A percentile compares a stretch with the other conserved stretches of the same genome.
These are phyloP conservation scores for Laticauda colubrina DNA, from an alignment of 2,113 vertebrate genomes.

Conservation along the genomic window DNA sequence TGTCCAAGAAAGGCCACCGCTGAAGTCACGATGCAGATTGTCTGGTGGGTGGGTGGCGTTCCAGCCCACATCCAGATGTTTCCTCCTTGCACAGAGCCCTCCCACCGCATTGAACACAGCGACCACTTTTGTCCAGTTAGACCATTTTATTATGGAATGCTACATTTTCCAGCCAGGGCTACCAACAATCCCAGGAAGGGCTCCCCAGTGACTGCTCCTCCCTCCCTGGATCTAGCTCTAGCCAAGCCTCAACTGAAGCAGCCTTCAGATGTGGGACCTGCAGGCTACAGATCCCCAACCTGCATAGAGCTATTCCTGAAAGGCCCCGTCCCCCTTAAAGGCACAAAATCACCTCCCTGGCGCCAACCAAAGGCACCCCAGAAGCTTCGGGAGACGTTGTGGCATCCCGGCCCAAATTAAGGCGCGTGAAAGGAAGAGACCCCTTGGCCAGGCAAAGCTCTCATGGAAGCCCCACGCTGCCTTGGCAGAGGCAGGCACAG, in stretches of 20 bases:
- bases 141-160: background rate
- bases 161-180: background rate
- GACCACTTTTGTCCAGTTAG: background rate
- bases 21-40: background rate
- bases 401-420: background rate
- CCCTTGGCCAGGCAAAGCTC: background rate
- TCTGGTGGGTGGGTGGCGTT: background rate
- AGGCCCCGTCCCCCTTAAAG: background rate
- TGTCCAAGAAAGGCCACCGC: background rate
- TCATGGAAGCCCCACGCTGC: background rate
- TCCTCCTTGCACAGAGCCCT: background rate
- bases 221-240: background rate
- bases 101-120: accelerated
- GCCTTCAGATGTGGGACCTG: background rate
- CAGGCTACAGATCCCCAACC: background rate
- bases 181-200: background rate
- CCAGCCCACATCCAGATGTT: background rate
- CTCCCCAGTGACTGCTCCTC: background rate
- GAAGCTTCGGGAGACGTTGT: background rate
- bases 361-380: background rate
- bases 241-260: background rate
- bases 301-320: too few relatives aligned
- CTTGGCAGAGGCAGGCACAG: background rate
- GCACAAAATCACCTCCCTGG: background rate
- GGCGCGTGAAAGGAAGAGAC: background rate